These are phyloP conservation scores for Virgularia gustaviana DNA, from an alignment of 92 coral and sea anemone species.

Conservation along the genomic window DNA sequence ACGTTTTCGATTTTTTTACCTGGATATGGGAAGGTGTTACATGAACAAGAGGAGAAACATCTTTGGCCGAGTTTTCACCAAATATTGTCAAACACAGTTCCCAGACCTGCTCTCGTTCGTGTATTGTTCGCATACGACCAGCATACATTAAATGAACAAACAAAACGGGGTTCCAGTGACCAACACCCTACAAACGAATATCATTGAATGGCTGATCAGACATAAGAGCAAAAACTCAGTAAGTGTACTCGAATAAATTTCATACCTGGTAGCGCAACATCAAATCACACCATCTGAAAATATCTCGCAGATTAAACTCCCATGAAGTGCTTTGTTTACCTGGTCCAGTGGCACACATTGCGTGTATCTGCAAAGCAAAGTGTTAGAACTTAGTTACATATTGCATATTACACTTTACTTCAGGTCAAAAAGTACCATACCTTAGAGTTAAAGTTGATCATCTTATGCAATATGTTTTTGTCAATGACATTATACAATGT, in stretches of 20 bases:
- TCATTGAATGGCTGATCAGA: not conserved
- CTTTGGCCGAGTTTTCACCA: constrained; percentile 19
- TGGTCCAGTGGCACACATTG: no score
- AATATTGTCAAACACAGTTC: constrained; percentile 25
- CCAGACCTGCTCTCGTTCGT: constrained; percentile 63
- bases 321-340: constrained; percentile 86
- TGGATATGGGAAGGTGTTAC: constrained; percentile 75
- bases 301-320: constrained; percentile 94
- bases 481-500: constrained; percentile 77
- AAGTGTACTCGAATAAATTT: not conserved
- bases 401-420: no score
- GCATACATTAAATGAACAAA: constrained; percentile 81
- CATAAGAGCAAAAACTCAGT: not conserved
- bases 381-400: no score
- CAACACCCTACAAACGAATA: not conserved
- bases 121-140: constrained; percentile 78
- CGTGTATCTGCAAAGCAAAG: no score
- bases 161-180: constrained; percentile 64
- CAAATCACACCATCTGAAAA: constrained; percentile 96
- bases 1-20: constrained; percentile 60
- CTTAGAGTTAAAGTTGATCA: constrained; percentile 80
- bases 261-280: constrained; percentile 67
- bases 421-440: no score
- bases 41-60: constrained; percentile 50
- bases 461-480: constrained; percentile 54